Conservation (phyloP, 2,797 vertebrate genomes). For the Gadopsis marmoratus region DNA sequence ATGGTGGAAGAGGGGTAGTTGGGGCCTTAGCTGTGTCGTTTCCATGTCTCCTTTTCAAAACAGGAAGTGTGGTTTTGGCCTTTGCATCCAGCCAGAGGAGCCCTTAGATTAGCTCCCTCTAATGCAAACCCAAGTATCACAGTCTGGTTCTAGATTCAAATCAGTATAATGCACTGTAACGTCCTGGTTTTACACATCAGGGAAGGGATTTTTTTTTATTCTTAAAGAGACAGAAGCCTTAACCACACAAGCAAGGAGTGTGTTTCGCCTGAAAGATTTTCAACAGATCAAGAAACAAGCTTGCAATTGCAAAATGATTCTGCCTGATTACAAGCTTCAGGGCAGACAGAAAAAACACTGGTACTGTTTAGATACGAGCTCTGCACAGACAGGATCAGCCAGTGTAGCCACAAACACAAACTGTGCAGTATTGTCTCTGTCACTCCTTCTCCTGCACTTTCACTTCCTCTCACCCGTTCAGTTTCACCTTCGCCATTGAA, state of each 20-base stretch:
- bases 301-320: constrained; percentile 55
- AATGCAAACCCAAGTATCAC: constrained; percentile 43
- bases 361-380: constrained; percentile 46
- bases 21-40: constrained; percentile 62
- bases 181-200: constrained; percentile 30
- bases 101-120: constrained; percentile 26
- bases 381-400: constrained; percentile 61
- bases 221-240: constrained; percentile 24
- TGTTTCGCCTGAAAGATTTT: constrained; percentile 47
- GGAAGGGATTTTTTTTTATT: constrained; percentile 23
- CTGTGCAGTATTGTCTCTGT: constrained; percentile 27
- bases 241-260: constrained; percentile 11
- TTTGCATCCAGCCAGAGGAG: constrained; percentile 31
- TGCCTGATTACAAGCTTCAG: constrained; percentile 38
- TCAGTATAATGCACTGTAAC: constrained; percentile 30
- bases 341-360: constrained; percentile 51
- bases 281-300: constrained; percentile 43
- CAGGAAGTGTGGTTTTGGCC: constrained; percentile 56
- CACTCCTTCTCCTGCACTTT: constrained; percentile 6
- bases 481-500: constrained; percentile 1
- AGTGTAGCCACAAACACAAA: constrained; percentile 48
- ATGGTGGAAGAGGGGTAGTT: constrained; percentile 78
- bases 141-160: constrained; percentile 54
- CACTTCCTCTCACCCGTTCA: constrained; percentile 32
- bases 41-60: constrained; percentile 53